A percentile compares a stretch with the other conserved stretches of the same genome.
phyloP scores from a whole-genome alignment of 1,140 invertebrate genomes.

The Aphidius gifuensis region DNA sequence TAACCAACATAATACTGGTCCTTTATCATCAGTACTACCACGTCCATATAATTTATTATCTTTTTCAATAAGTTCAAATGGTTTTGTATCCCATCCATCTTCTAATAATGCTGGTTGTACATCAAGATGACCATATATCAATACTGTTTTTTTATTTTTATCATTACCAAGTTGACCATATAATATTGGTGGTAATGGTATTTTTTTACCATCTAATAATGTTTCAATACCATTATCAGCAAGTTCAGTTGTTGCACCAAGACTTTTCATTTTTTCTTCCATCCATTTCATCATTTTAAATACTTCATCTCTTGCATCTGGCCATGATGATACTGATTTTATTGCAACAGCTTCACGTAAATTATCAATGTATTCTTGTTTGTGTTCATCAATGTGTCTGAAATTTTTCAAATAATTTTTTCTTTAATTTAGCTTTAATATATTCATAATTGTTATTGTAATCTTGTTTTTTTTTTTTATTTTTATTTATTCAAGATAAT shows the following conservation, averaged over 20 bases:
- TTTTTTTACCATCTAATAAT: slow-evolving; percentile 67
- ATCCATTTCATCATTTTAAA: slow-evolving; percentile 79
- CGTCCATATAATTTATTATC: slow-evolving; percentile 90
- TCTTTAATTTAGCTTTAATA: too few species aligned
- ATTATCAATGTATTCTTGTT: slow-evolving; percentile 72
- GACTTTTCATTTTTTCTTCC: slow-evolving; percentile 66
- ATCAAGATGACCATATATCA: slow-evolving; percentile 97
- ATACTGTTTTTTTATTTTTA: slow-evolving; percentile 83
- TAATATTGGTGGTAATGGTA: slow-evolving; percentile 84
- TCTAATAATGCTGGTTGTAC: slow-evolving; percentile 89
- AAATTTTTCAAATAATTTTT: slow-evolving; percentile 6
- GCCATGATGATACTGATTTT: slow-evolving; percentile 91
- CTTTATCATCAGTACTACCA: slow-evolving; percentile 94
- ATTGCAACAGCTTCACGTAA: slow-evolving; percentile 88
- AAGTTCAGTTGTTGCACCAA: slow-evolving; percentile 75
- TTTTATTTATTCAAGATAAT: slow-evolving; percentile 4
- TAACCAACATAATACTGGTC: slow-evolving; percentile 88
- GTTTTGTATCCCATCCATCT: slow-evolving; percentile 95
- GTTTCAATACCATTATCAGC: slow-evolving; percentile 78
- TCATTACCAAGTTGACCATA: slow-evolving; percentile 83
- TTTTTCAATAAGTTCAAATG: slow-evolving; percentile 84
- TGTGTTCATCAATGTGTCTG: slow-evolving; percentile 78
- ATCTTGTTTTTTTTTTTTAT: slow-evolving; percentile 2
- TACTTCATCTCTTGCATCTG: slow-evolving; percentile 73
- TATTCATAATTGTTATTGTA: neutral